Evolutionary conservation across 2,797 vertebrate species (phyloP).

Genomic region (Furcifer pardalis): DNA sequence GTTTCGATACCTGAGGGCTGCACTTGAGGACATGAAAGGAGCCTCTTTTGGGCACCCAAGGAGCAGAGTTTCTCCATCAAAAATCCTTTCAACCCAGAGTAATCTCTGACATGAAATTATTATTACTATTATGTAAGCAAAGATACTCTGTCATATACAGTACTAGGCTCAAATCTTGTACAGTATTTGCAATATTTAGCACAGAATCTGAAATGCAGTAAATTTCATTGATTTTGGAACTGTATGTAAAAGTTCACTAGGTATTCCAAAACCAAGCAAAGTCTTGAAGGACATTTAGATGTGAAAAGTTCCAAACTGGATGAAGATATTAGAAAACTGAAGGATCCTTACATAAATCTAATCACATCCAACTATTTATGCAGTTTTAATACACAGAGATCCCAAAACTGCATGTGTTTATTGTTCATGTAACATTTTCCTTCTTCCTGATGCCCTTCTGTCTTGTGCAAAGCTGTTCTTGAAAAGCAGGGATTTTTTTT

Average conservation of each 20-base stretch:
- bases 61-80: too few species aligned
- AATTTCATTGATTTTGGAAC: neutral
- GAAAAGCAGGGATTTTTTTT: neutral
- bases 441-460: too few species aligned
- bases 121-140: too few species aligned
- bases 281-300: neutral
- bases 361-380: neutral
- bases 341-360: neutral
- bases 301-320: neutral
- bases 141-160: too few species aligned
- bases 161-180: neutral
- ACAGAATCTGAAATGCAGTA: neutral
- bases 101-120: too few species aligned
- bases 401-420: neutral
- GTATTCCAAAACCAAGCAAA: neutral
- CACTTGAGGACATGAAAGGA: too few species aligned
- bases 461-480: neutral
- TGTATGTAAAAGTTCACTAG: neutral
- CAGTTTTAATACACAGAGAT: neutral
- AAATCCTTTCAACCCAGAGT: too few species aligned
- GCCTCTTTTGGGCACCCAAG: too few species aligned
- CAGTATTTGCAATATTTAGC: neutral
- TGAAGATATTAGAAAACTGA: neutral
- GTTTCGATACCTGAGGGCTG: too few species aligned
- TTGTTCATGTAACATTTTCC: neutral